Evolutionary conservation across 2,797 vertebrate genomes (phyloP).

Genomic region (Muscicapa comitata): DNA sequence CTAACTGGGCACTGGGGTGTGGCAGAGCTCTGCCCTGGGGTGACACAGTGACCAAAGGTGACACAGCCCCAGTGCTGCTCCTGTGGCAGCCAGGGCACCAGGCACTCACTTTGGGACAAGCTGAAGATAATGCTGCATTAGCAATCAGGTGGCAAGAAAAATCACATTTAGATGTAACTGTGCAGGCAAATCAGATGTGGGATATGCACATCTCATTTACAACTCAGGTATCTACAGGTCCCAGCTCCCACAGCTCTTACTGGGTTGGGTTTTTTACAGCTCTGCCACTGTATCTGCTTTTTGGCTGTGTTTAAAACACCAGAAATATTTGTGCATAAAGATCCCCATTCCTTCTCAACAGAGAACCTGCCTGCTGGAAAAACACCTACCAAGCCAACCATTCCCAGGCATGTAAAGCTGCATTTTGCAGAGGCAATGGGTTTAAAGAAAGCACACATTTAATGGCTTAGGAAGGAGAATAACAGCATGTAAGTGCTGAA

Average conservation of each 20-base stretch:
- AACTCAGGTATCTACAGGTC: not conserved
- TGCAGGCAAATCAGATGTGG: not conserved
- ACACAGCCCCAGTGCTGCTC: not conserved
- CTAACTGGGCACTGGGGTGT: not conserved
- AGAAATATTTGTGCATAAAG: not conserved
- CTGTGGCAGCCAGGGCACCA: not conserved
- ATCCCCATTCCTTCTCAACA: not conserved
- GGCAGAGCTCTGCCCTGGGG: not conserved
- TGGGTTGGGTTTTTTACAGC: not conserved
- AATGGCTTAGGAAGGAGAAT: not conserved
- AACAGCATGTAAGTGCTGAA: constrained; percentile 51
- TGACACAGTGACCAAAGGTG: not conserved
- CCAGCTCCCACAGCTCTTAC: not conserved
- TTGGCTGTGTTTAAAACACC: not conserved
- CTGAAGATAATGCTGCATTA: not conserved
- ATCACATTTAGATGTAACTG: not conserved
- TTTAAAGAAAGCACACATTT: not conserved
- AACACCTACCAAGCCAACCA: not conserved
- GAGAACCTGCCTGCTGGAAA: not conserved
- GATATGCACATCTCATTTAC: not conserved
- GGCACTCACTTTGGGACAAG: not conserved
- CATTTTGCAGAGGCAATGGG: not conserved
- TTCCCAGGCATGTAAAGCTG: not conserved
- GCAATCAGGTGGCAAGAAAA: not conserved
- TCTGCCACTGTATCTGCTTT: not conserved